These are phyloP conservation scores for Heliconius congener DNA, from an alignment of 1,140 invertebrate species.

Conservation along the genomic window DNA sequence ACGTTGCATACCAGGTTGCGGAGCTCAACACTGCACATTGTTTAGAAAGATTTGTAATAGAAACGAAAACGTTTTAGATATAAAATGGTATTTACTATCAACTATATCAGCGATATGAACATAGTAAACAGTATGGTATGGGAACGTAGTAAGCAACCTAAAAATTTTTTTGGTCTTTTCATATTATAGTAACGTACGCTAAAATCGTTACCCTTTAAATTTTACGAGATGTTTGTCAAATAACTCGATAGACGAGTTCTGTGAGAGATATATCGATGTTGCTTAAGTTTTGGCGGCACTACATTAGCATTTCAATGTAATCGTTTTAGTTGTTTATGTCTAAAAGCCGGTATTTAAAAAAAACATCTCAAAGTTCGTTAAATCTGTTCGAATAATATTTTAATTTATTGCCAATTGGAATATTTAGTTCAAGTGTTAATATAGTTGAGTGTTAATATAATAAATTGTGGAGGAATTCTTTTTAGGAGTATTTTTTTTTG, in stretches of 20 bases:
- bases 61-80: not conserved
- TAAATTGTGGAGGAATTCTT: not conserved
- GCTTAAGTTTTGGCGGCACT: slow-evolving; percentile 13
- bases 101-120: too few relatives aligned
- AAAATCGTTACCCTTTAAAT: slow-evolving; percentile 1
- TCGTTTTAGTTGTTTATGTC: slow-evolving; percentile 5
- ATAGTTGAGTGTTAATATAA: not conserved
- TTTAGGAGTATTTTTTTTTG: not conserved
- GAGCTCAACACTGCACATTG: not conserved
- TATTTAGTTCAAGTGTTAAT: not conserved
- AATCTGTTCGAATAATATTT: not conserved
- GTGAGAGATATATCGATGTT: slow-evolving; percentile 27
- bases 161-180: not conserved
- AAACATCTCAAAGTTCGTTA: not conserved
- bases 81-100: too few relatives aligned
- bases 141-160: not conserved
- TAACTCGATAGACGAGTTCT: slow-evolving; percentile 4
- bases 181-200: not conserved
- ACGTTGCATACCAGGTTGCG: too few relatives aligned
- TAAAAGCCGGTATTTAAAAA: not conserved
- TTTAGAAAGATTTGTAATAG: not conserved
- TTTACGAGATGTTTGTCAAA: not conserved
- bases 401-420: slow-evolving; percentile 16
- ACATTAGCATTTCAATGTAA: slow-evolving; percentile 22
- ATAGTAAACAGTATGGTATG: too few relatives aligned